These are phyloP conservation scores for Tringa solitaria DNA, from an alignment of 2,113 vertebrate genomes.

Conservation along the genomic window DNA sequence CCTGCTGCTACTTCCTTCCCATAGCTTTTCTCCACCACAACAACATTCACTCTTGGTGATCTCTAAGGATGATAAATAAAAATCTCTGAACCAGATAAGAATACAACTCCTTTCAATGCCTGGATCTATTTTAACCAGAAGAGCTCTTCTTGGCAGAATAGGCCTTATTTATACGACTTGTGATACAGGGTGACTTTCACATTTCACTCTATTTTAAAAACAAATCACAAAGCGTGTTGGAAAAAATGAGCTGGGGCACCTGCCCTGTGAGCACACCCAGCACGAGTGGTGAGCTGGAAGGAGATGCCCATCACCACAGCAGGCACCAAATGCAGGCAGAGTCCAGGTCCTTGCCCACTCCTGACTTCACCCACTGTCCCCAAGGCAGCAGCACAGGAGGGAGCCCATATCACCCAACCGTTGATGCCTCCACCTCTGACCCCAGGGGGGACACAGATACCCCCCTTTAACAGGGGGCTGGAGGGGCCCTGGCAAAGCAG, in stretches of 20 bases:
- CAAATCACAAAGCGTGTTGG: fast-evolving
- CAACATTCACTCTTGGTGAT: neutral
- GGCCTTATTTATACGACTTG: neutral
- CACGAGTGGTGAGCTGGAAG: neutral
- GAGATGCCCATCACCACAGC: neutral
- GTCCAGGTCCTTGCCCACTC: neutral
- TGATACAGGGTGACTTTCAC: neutral
- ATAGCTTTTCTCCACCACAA: neutral
- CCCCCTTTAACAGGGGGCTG: neutral
- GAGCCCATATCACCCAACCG: neutral
- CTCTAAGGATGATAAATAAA: neutral
- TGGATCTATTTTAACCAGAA: neutral
- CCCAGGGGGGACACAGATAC: fast-evolving
- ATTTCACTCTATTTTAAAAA: neutral
- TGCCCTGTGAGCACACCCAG: neutral
- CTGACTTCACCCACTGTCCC: neutral
- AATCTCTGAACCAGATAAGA: neutral
- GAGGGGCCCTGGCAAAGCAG: neutral
- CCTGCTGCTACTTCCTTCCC: neutral
- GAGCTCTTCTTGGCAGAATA: neutral
- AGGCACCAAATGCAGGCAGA: neutral
- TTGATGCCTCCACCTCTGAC: neutral
- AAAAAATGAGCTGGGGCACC: neutral
- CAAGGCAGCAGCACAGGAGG: fast-evolving
- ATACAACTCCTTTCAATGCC: neutral